Evolutionary conservation across 2,888 invertebrate genomes (phyloP).

Genomic region (Cantharis rustica): DNA sequence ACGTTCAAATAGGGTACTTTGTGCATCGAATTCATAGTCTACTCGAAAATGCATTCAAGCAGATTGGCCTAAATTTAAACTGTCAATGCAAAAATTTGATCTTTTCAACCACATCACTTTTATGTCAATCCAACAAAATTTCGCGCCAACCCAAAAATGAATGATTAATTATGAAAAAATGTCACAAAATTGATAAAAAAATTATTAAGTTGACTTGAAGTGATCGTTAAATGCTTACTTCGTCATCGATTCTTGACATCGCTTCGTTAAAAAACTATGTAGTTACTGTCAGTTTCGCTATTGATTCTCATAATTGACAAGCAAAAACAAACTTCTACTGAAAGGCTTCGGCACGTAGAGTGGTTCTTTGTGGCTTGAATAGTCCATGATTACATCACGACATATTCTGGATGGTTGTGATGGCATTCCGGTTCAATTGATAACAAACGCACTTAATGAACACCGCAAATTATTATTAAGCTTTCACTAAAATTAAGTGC

Average conservation of each 20-base stretch:
- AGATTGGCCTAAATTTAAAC: constrained; percentile 6
- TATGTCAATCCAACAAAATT: not conserved
- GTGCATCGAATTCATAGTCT: constrained; percentile 17
- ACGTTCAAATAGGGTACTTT: constrained; percentile 20
- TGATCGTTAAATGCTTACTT: not conserved
- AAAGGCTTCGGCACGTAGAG: constrained; percentile 18
- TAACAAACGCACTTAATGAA: constrained; percentile 55
- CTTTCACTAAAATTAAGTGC: constrained; percentile 34
- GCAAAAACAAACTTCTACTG: constrained; percentile 13
- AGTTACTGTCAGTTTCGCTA: constrained; percentile 13
- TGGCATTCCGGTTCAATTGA: constrained; percentile 39
- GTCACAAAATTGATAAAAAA: not conserved
- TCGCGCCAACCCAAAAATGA: not conserved
- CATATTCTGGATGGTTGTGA: constrained; percentile 16
- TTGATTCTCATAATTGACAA: constrained; percentile 13
- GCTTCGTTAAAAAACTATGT: constrained; percentile 9
- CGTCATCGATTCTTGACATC: constrained; percentile 10
- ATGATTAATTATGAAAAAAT: not conserved
- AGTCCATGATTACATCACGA: constrained; percentile 32
- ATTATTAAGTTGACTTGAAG: not conserved
- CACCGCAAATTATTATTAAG: constrained; percentile 53
- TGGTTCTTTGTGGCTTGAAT: constrained; percentile 28
- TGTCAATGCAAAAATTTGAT: constrained; percentile 11
- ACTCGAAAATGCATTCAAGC: constrained; percentile 12
- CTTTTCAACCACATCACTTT: not conserved